Evolutionary conservation across 2,888 invertebrate species (phyloP).

Genomic region (Heliconius ismenius): DNA sequence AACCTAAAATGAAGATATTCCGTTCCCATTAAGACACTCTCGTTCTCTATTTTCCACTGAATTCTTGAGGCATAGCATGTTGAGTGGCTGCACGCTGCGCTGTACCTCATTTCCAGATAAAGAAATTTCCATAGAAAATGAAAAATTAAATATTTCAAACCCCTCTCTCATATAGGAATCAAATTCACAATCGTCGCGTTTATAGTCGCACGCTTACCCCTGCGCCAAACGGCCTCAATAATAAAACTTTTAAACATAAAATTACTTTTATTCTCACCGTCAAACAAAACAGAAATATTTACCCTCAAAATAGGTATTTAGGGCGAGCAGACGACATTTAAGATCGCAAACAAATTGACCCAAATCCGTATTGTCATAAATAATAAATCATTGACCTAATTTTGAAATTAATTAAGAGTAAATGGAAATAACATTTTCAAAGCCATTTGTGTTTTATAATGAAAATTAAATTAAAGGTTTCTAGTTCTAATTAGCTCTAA

Average conservation of each 20-base stretch:
- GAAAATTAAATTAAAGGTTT: background rate
- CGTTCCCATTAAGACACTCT: no score
- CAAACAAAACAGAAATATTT: constrained; percentile 46
- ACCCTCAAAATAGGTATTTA: constrained; percentile 49
- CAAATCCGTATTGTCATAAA: constrained; percentile 54
- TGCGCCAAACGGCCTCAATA: no score
- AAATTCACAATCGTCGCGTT: no score
- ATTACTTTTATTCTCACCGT: constrained; percentile 1
- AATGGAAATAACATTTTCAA: background rate
- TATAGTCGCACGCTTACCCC: no score
- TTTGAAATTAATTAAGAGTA: constrained; percentile 32
- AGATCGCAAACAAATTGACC: constrained; percentile 56
- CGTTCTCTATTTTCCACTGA: no score
- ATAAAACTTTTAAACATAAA: background rate
- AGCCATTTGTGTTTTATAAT: background rate
- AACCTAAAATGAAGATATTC: no score
- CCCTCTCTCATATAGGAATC: no score
- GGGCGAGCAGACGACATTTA: constrained; percentile 45
- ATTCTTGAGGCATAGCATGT: no score
- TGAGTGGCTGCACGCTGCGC: no score
- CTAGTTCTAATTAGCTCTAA: background rate
- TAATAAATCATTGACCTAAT: constrained; percentile 48
- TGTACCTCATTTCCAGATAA: no score
- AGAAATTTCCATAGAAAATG: no score
- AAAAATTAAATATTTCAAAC: no score